These are phyloP conservation scores for Coregonus sp. DNA, from an alignment of 2,797 vertebrate genomes.

Conservation along the genomic window DNA sequence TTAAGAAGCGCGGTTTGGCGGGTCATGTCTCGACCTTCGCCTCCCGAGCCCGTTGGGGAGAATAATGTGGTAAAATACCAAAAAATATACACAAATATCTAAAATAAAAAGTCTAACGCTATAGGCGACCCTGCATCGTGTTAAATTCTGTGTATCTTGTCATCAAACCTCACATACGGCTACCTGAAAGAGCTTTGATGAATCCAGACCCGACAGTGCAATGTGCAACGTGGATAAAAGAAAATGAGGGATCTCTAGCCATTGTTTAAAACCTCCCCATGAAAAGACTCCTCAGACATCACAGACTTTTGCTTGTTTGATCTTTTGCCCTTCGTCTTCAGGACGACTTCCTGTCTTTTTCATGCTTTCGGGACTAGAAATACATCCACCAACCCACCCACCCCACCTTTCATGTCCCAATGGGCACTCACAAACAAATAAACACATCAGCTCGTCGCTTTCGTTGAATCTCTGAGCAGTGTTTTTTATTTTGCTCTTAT, in stretches of 20 bases:
- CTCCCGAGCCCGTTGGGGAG: no score
- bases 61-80: no score
- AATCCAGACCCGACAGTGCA: not conserved
- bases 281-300: not conserved
- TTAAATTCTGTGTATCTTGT: no score
- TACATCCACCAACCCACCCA: conserved; percentile 28
- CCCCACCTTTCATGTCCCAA: conserved; percentile 22
- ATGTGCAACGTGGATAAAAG: not conserved
- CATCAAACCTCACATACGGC: not conserved
- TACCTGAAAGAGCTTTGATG: not conserved
- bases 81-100: no score
- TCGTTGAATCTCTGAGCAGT: conserved; percentile 1
- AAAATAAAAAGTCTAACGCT: no score
- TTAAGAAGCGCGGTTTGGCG: no score
- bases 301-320: conserved; percentile 13
- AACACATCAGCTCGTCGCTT: conserved; percentile 51
- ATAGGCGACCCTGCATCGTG: no score
- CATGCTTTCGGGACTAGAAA: conserved; percentile 44
- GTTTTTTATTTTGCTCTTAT: conserved; percentile 19
- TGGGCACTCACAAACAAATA: conserved; percentile 37
- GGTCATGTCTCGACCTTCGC: no score
- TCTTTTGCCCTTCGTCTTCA: conserved; percentile 26
- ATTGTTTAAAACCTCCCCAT: not conserved
- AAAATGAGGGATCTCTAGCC: not conserved
- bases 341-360: conserved; percentile 27